These are phyloP conservation scores for Tetramorium bicarinatum DNA, from an alignment of 2,888 invertebrate species.

Conservation along the genomic window DNA sequence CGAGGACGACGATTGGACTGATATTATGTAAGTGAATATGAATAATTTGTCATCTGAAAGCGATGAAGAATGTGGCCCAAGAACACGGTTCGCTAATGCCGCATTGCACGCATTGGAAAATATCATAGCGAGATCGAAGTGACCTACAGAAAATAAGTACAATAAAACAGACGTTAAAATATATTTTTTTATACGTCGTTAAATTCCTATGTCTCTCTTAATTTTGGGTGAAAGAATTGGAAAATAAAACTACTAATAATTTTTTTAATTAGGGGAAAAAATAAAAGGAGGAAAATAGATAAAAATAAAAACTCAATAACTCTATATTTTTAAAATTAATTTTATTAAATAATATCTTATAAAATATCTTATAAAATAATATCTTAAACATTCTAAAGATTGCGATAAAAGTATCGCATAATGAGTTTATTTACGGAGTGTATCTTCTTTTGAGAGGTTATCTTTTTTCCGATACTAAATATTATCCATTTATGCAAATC, in stretches of 20 bases:
- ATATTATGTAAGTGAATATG: conserved; percentile 80
- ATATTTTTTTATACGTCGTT: neutral
- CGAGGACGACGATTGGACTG: conserved; percentile 10
- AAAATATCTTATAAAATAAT: neutral
- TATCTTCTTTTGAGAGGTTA: neutral
- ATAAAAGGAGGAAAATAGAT: neutral
- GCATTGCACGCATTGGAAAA: conserved; percentile 13
- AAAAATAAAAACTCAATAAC: neutral
- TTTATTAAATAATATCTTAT: neutral
- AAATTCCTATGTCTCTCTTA: neutral
- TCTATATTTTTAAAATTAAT: neutral
- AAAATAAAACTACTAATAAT: neutral
- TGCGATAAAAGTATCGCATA: neutral
- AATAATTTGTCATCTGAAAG: conserved; percentile 73
- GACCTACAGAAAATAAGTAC: neutral
- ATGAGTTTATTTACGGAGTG: neutral
- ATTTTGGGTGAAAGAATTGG: neutral
- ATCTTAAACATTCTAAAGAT: neutral
- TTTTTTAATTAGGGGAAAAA: neutral
- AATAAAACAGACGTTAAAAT: neutral
- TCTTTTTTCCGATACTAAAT: neutral
- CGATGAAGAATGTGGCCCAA: conserved; percentile 59
- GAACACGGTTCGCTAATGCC: conserved; percentile 37
- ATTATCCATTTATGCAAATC: neutral
- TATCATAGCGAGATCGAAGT: neutral